Base-by-base conservation (phyloP, 2,888 invertebrate genomes). In the Sipunculus nudus region DNA sequence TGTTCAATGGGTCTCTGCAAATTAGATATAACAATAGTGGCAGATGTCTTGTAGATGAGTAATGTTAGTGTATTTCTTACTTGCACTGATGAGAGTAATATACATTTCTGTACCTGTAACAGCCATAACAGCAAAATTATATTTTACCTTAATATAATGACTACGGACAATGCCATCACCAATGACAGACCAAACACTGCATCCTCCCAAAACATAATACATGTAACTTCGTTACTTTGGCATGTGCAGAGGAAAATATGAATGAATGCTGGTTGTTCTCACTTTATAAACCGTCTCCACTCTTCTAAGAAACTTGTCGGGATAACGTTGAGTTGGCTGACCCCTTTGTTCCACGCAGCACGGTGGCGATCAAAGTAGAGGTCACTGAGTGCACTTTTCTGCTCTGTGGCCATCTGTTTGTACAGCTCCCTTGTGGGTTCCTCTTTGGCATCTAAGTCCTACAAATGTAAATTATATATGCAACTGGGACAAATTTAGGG, bases 221-320 rank as follows among this genome's bases (percentile, higher is more conserved):
- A n/a, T n/a, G n/a, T n/a, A n/a, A n/a, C n/a, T n/a, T n/a, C n/a
- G n/a, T n/a, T n/a, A 16, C 19, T 41, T n/a, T n/a, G n/a, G n/a
- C n/a, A n/a, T n/a, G n/a, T n/a, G n/a, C n/a, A n/a, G n/a, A n/a
- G n/a, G n/a, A n/a, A n/a, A n/a, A n/a, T n/a, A n/a, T n/a, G n/a
- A n/a, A n/a, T n/a, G n/a, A n/a, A n/a, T n/a, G n/a, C n/a, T n/a
- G n/a, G n/a, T n/a, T n/a, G n/a, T n/a, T n/a, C 78, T 75, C 71
- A 85, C 85, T 76, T 84, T 50, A 86, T 73, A 73, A 85, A 86
- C 62, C 77, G 79, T 50, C 82, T 75, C 86, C 86, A 86, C 16
- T 77, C 71, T 43, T 80, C 77, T 5, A 86, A 69, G 72, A 86
- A 86, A 23, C 76, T 72, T 39, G 69, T 72, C 61, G 75, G 76